Percentiles rank a stretch among this genome's conserved stretches.
Conservation (phyloP, 1,140 invertebrate genomes). For the Proctacanthus coquilletti region DNA sequence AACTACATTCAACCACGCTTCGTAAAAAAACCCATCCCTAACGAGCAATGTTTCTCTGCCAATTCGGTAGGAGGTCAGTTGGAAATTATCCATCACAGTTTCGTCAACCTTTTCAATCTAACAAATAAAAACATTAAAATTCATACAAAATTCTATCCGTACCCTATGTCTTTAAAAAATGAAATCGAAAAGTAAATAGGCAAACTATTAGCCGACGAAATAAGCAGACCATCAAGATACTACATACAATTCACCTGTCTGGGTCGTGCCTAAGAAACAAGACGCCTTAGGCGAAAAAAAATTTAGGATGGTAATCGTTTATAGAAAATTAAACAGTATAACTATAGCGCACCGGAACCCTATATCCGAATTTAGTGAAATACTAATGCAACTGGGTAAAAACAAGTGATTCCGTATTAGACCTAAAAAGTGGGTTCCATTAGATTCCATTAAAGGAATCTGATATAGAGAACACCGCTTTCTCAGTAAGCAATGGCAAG, state of each 20-base stretch:
- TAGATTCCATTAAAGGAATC: neutral
- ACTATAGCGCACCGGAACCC: neutral
- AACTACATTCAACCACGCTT: no score
- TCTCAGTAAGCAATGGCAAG: slow-evolving; percentile 1
- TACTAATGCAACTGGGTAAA: neutral
- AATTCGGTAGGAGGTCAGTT: no score
- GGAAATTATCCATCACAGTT: no score
- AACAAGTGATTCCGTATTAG: neutral
- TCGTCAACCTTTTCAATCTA: no score
- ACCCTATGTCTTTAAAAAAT: no score
- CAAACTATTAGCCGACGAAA: no score
- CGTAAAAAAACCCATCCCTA: no score
- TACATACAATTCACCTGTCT: neutral
- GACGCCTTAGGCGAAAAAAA: slow-evolving; percentile 1
- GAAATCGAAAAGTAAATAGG: no score
- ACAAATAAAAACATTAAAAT: no score
- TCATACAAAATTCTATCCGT: no score
- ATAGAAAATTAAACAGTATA: neutral
- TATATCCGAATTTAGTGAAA: neutral
- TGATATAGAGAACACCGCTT: slow-evolving; percentile 1
- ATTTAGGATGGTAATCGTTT: neutral
- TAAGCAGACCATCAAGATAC: no score
- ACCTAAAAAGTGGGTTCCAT: neutral
- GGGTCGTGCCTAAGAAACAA: neutral
- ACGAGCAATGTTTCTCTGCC: no score